phyloP scores from a whole-genome alignment of 1,140 invertebrate genomes.

The Protaetia brevitarsis region DNA sequence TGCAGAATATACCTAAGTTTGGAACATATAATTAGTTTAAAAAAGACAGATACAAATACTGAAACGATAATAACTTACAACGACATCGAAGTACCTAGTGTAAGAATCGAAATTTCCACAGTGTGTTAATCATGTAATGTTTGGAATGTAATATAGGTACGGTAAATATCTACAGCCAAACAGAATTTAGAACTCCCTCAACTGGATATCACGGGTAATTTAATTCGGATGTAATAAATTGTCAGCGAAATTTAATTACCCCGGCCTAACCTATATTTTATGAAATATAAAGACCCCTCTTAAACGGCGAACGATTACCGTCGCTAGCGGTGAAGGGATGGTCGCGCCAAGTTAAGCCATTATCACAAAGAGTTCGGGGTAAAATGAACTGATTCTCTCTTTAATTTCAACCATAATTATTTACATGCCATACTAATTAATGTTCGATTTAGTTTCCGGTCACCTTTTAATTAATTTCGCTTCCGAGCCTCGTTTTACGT shows the following conservation, averaged over 20 bases:
- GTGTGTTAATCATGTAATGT: too few species aligned
- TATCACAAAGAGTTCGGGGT: conserved; percentile 11
- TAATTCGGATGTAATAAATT: neutral
- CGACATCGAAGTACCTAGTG: too few species aligned
- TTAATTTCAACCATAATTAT: conserved; percentile 25
- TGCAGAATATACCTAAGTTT: too few species aligned
- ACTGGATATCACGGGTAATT: neutral
- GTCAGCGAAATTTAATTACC: conserved; percentile 7
- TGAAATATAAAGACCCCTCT: conserved; percentile 1
- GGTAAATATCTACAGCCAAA: neutral
- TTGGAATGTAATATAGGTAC: neutral
- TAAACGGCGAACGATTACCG: neutral
- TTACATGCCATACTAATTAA: conserved; percentile 25
- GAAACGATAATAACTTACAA: too few species aligned
- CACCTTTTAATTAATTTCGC: conserved; percentile 27
- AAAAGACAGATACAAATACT: too few species aligned
- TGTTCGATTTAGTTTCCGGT: conserved; percentile 25
- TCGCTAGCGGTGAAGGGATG: neutral
- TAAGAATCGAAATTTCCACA: too few species aligned
- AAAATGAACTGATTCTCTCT: conserved; percentile 17
- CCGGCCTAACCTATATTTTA: neutral
- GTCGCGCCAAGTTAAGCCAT: neutral
- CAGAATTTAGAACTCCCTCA: neutral
- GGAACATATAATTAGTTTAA: too few species aligned
- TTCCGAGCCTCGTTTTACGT: neutral